A percentile compares a stretch with the other conserved stretches of the same genome.
Conservation (phyloP, 2,888 invertebrate genomes). For the Smittia aterrima region DNA sequence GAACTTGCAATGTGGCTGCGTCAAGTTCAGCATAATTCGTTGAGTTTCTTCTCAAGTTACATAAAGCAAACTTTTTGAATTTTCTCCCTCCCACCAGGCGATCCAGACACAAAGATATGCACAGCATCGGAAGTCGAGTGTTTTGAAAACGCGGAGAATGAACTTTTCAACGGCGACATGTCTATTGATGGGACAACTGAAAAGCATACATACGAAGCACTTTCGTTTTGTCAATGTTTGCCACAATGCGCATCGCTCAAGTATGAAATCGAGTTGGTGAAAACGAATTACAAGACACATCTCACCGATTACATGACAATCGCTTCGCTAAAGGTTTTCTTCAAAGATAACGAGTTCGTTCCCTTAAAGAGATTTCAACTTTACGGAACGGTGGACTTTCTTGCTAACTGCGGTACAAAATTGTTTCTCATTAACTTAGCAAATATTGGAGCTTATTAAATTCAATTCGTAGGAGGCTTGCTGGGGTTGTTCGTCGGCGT, state of each 20-base stretch:
- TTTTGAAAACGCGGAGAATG: constrained; percentile 31
- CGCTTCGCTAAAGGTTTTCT: constrained; percentile 26
- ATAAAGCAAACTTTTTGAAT: not conserved
- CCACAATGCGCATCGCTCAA: constrained; percentile 7
- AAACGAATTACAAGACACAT: constrained; percentile 23
- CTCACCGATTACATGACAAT: not conserved
- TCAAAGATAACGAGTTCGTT: constrained; percentile 30
- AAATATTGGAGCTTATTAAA: not conserved
- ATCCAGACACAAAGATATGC: constrained; percentile 2
- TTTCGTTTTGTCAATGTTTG: not conserved
- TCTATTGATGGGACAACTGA: not conserved
- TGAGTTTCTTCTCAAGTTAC: not conserved
- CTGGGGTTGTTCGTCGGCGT: constrained; percentile 61
- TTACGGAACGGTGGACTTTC: constrained; percentile 31
- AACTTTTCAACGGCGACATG: constrained; percentile 27
- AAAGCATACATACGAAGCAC: not conserved
- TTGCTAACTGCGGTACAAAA: constrained; percentile 14
- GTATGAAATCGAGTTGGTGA: constrained; percentile 28
- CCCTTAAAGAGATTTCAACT: constrained; percentile 27
- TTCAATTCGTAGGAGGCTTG: not conserved
- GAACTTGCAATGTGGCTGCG: constrained; percentile 7
- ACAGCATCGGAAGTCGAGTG: not conserved
- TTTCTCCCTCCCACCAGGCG: not conserved
- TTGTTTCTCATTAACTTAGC: not conserved
- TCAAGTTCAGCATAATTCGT: constrained; percentile 24